Conservation (phyloP, 1,140 invertebrate species). For the Drosophila gunungcola region DNA sequence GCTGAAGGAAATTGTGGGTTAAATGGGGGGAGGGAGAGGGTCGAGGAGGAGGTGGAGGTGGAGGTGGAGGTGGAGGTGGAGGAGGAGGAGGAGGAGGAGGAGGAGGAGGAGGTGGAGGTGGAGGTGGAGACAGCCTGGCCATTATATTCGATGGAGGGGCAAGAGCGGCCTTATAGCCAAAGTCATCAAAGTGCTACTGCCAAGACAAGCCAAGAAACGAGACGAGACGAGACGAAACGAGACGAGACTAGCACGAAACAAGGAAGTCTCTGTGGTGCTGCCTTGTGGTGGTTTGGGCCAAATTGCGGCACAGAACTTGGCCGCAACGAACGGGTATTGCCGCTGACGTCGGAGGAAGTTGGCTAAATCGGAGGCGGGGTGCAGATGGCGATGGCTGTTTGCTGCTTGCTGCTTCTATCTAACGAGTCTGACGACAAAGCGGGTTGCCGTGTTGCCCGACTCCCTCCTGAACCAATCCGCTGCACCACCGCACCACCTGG, state of each 20-base stretch:
- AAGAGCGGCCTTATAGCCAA: constrained; percentile 56
- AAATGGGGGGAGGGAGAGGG: background rate
- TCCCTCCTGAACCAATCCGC: constrained; percentile 13
- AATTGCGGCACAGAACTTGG: constrained; percentile 77
- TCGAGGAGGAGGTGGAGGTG: constrained; percentile 6
- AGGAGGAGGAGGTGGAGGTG: constrained; percentile 4
- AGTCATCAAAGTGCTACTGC: constrained; percentile 78
- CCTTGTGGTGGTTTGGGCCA: constrained; percentile 53
- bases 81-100: background rate
- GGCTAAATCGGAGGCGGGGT: constrained; percentile 10
- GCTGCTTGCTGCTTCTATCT: constrained; percentile 49
- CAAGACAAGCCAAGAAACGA: constrained; percentile 14
- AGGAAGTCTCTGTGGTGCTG: constrained; percentile 68
- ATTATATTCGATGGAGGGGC: constrained; percentile 23
- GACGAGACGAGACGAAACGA: constrained; percentile 36
- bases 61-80: constrained; percentile 5
- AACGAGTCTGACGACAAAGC: constrained; percentile 73
- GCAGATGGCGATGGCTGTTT: constrained; percentile 34
- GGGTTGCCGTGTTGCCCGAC: constrained; percentile 52
- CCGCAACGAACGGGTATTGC: constrained; percentile 61
- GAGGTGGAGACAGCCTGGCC: constrained; percentile 29
- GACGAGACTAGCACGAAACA: constrained; percentile 74
- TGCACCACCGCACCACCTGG: constrained; percentile 34
- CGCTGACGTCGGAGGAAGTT: constrained; percentile 39
- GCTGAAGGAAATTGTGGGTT: constrained; percentile 14